phyloP scores from a whole-genome alignment of 2,888 invertebrate species.

The Siphlonurus alternatus region DNA sequence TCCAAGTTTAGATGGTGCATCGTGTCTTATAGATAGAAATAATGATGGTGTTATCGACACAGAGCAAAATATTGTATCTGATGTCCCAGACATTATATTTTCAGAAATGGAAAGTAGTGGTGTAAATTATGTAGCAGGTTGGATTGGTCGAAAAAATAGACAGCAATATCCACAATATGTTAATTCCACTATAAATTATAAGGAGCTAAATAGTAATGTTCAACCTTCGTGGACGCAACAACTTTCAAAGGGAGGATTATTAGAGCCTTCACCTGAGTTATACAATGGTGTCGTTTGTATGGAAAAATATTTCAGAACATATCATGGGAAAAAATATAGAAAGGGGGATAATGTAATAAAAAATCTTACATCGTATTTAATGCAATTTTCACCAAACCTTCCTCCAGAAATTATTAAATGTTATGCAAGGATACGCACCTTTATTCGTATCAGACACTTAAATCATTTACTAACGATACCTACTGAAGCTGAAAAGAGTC shows the following conservation, averaged over 20 bases:
- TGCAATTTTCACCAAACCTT: neutral
- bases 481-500: too few relatives aligned
- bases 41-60: neutral
- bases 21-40: neutral
- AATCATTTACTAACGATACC: neutral
- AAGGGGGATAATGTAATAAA: neutral
- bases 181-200: neutral
- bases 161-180: neutral
- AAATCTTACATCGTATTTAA: neutral
- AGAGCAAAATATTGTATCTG: neutral
- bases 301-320: neutral
- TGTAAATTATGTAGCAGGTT: neutral
- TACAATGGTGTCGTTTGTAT: neutral
- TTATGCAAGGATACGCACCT: neutral
- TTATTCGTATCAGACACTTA: neutral
- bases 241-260: neutral
- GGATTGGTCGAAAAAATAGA: neutral
- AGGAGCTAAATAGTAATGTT: neutral
- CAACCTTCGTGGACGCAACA: neutral
- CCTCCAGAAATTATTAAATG: neutral
- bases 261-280: neutral
- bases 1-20: neutral
- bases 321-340: neutral
- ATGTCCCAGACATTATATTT: neutral
- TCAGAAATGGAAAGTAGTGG: neutral